These are phyloP conservation scores for Nesoenas mayeri DNA, from an alignment of 2,113 vertebrate genomes.

Conservation along the genomic window DNA sequence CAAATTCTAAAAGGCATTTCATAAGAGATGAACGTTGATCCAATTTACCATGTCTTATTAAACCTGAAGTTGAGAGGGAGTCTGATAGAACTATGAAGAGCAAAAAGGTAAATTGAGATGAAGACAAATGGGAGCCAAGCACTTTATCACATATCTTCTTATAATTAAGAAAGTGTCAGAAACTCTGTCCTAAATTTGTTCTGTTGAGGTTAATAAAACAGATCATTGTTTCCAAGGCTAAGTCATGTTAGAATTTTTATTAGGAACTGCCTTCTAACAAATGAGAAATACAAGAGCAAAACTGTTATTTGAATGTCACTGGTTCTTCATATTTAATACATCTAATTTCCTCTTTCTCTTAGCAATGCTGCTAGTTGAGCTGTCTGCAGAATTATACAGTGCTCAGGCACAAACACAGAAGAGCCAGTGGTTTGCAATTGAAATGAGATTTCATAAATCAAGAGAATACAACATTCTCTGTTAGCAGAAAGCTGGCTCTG, in stretches of 20 bases:
- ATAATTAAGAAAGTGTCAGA: constrained; percentile 36
- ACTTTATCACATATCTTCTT: neutral
- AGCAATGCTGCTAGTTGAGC: neutral
- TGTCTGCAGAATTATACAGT: constrained; percentile 31
- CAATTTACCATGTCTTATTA: neutral
- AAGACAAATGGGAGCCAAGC: neutral
- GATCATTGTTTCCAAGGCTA: constrained; percentile 31
- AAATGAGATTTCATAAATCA: constrained; percentile 63
- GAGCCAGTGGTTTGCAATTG: constrained; percentile 31
- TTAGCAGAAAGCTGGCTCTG: neutral
- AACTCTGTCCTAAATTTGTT: neutral
- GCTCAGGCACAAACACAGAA: constrained; percentile 17
- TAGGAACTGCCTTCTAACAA: constrained; percentile 28
- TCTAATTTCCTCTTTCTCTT: constrained; percentile 31
- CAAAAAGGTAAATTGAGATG: neutral
- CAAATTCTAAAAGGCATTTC: neutral
- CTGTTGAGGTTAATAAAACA: constrained; percentile 2
- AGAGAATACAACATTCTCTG: neutral
- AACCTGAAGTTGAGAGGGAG: neutral
- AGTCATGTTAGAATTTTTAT: constrained; percentile 27
- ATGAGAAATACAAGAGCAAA: constrained; percentile 54
- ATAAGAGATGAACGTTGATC: neutral
- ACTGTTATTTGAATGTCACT: constrained; percentile 36
- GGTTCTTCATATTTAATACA: constrained; percentile 37
- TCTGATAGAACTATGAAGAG: neutral